Evolutionary conservation across 1,140 invertebrate genomes (phyloP).

Genomic region (Zaprionus gabonicus): DNA sequence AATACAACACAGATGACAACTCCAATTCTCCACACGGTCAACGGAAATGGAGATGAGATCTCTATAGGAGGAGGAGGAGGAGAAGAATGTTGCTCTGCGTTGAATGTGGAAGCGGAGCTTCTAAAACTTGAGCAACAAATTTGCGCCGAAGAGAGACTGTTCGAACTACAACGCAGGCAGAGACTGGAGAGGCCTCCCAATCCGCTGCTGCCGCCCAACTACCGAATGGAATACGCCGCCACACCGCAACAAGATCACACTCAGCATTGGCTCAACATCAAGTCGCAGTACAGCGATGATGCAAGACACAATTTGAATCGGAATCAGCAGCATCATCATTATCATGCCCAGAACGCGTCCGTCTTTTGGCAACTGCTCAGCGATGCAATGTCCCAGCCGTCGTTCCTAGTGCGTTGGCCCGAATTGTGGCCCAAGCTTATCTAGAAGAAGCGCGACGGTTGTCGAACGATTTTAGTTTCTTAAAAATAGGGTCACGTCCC

Average conservation of each 20-base stretch:
- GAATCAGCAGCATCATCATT: conserved; percentile 9
- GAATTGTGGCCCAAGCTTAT: conserved; percentile 73
- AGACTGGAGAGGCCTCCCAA: conserved; percentile 21
- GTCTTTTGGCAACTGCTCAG: conserved; percentile 63
- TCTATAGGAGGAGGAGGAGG: neutral
- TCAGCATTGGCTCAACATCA: conserved; percentile 67
- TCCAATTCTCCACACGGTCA: conserved; percentile 5
- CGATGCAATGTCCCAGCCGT: conserved; percentile 49
- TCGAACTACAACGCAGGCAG: conserved; percentile 32
- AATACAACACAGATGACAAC: conserved; percentile 6
- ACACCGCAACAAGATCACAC: conserved; percentile 28
- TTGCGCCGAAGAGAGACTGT: conserved; percentile 61
- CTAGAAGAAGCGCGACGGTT: conserved; percentile 43
- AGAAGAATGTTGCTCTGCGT: conserved; percentile 50
- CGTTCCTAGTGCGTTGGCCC: conserved; percentile 56
- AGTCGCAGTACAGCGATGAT: conserved; percentile 61
- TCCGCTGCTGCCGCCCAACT: conserved; percentile 21
- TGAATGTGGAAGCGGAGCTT: conserved; percentile 75
- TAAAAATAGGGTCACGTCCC: neutral
- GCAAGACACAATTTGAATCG: conserved; percentile 21
- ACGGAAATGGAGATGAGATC: conserved; percentile 5
- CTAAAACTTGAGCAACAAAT: conserved; percentile 62
- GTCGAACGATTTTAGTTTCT: conserved; percentile 17
- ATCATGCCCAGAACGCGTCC: conserved; percentile 49
- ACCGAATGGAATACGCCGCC: conserved; percentile 19